Conservation (phyloP, 2,888 invertebrate species). For the Orthonevra nobilis region DNA sequence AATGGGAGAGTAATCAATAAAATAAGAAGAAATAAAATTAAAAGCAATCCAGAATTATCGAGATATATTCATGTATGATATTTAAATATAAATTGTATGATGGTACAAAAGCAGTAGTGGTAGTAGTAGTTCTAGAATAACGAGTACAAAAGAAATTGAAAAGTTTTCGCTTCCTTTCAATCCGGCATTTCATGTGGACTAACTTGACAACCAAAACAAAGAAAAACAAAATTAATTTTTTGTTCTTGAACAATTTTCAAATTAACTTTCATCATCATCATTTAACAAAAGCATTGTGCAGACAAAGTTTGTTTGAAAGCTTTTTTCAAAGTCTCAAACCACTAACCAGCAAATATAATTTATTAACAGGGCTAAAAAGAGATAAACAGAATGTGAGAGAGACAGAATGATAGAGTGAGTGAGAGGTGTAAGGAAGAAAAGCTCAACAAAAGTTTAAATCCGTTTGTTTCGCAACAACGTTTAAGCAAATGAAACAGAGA, state of each 20-base stretch:
- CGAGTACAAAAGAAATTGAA: slow-evolving; percentile 8
- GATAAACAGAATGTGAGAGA: slow-evolving; percentile 1
- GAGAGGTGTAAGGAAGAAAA: slow-evolving; percentile 1
- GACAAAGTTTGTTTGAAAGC: neutral
- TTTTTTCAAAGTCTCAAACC: slow-evolving; percentile 37
- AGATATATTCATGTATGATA: neutral
- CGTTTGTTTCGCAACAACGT: too few relatives aligned
- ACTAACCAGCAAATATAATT: slow-evolving; percentile 27
- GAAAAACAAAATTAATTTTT: neutral
- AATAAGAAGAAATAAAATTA: neutral
- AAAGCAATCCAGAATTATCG: slow-evolving; percentile 31
- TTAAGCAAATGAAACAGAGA: too few relatives aligned
- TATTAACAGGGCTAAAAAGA: slow-evolving; percentile 2
- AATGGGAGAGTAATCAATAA: too few relatives aligned
- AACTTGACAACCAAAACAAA: slow-evolving; percentile 6
- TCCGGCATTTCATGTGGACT: slow-evolving; percentile 19
- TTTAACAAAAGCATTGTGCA: slow-evolving; percentile 22
- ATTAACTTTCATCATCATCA: slow-evolving; percentile 7
- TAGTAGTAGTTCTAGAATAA: too few relatives aligned
- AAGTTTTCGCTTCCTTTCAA: slow-evolving; percentile 1
- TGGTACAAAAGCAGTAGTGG: neutral
- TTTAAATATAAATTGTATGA: slow-evolving; percentile 1
- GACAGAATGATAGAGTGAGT: neutral
- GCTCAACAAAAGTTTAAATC: slow-evolving; percentile 20
- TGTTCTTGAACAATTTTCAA: neutral